Evolutionary conservation across 1,140 invertebrate genomes (phyloP).

Genomic region (Drosophila truncata): DNA sequence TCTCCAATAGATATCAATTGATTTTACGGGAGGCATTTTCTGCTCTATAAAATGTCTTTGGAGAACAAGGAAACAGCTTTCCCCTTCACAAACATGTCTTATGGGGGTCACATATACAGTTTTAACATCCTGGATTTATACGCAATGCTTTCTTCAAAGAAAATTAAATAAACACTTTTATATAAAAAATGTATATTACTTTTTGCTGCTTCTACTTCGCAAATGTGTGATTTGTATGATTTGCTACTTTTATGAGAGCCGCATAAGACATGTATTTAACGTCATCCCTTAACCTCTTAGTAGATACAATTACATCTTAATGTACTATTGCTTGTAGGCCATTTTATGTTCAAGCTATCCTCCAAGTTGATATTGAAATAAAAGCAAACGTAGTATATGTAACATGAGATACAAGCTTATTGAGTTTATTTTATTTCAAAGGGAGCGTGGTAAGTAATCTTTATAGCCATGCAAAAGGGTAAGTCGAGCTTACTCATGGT

Average conservation of each 20-base stretch:
- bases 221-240: neutral
- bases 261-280: conserved; percentile 30
- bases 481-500: neutral
- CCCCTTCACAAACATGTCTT: conserved; percentile 23
- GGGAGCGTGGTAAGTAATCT: neutral
- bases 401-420: conserved; percentile 18
- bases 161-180: neutral
- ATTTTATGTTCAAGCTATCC: conserved; percentile 50
- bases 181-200: neutral
- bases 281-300: conserved; percentile 28
- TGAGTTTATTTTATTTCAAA: neutral
- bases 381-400: conserved; percentile 51
- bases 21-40: neutral
- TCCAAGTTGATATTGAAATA: conserved; percentile 48
- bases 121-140: neutral
- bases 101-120: conserved; percentile 22
- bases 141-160: conserved; percentile 7
- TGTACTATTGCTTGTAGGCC: conserved; percentile 43
- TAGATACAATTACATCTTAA: conserved; percentile 45
- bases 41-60: neutral
- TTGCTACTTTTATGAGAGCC: conserved; percentile 9
- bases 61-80: conserved; percentile 2
- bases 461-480: neutral
- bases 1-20: neutral
- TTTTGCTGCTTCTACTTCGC: neutral